Base-by-base conservation (phyloP, 2,113 vertebrate species). In the Promerops cafer region DNA sequence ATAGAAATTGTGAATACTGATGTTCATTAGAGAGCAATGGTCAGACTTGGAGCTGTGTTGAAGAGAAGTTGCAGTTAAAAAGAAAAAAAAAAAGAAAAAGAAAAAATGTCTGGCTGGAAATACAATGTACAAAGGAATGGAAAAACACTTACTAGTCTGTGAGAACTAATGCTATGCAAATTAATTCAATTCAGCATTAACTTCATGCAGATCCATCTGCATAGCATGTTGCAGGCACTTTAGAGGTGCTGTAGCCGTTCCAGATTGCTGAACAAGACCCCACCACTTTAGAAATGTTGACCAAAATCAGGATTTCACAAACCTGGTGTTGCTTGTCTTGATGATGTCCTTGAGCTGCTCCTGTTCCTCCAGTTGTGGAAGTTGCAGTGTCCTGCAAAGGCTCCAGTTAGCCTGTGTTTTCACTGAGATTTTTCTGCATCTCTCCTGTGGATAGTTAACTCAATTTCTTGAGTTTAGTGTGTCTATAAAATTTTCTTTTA, bases 91-190 rank as follows among this genome's bases (percentile, higher is more conserved):
- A 35, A n/a, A 9, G 8, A 10, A 39, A 15, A 4, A 23, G 20
- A 20, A 74, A 66, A 69, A n/a, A 30, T n/a, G 66, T 79, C 85
- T 96, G 90, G 66, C 87, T 96, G 70, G 71, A 93, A 96, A 93
- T 89, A 97, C 75, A 87, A 93, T 83, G 70, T 94, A 96, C 87
- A 94, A 96, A 94, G 93, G 87, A 94, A 93, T 91, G 91, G 91
- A 97, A 96, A 96, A 96, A 96, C 94, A 96, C 95, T 95, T 95
- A 93, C 70, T 83, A 95, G 91, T 96, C 87, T 94, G 93, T 96
- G 95, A 96, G 94, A 97, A 97, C 90, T 96, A 97, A 97, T 96
- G 87, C 28, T 93, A 96, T 97, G 95, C 87, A 97, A 96, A 97
- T 97, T 93, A 97, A 96, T 97, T 96, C 96, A 96, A 91, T 95